These are phyloP conservation scores for Cataglyphis albicans DNA, from an alignment of 2,888 invertebrate species.

Conservation along the genomic window DNA sequence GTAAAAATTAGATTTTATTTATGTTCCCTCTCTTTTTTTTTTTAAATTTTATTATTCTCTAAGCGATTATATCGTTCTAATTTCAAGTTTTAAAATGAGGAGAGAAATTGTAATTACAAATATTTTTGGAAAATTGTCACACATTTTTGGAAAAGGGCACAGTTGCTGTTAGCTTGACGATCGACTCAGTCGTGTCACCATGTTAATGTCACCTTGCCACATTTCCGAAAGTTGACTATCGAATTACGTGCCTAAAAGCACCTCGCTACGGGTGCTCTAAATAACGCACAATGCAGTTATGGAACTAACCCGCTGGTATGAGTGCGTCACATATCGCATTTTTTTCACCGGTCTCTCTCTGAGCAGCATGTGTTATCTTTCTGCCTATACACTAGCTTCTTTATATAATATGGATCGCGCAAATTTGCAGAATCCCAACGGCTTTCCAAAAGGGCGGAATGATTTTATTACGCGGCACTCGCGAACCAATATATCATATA, in stretches of 20 bases:
- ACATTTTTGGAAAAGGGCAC: slow-evolving; percentile 10
- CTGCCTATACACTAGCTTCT: slow-evolving; percentile 5
- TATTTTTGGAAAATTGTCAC: background rate
- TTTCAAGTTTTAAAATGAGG: background rate
- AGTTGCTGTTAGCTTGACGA: slow-evolving; percentile 11
- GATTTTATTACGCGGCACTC: background rate
- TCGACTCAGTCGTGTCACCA: slow-evolving; percentile 47
- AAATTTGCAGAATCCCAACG: slow-evolving; percentile 8
- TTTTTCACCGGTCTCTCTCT: slow-evolving; percentile 54
- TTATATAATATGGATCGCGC: slow-evolving; percentile 2
- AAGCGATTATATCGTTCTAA: background rate
- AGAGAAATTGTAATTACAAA: background rate
- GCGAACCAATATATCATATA: background rate
- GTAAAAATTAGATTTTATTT: slow-evolving; percentile 5
- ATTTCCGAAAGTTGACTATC: slow-evolving; percentile 79
- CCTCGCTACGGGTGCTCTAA: slow-evolving; percentile 74
- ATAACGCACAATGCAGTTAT: slow-evolving; percentile 78
- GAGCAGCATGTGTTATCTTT: slow-evolving; percentile 37
- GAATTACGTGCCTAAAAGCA: slow-evolving; percentile 79
- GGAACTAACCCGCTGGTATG: slow-evolving; percentile 71
- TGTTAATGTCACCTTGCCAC: slow-evolving; percentile 67
- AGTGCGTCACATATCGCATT: slow-evolving; percentile 67
- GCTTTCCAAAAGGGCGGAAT: background rate
- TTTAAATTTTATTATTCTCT: too few species aligned
- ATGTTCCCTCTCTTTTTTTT: background rate